Conservation (phyloP, 1,140 invertebrate species). For the Epicauta chinensis region DNA sequence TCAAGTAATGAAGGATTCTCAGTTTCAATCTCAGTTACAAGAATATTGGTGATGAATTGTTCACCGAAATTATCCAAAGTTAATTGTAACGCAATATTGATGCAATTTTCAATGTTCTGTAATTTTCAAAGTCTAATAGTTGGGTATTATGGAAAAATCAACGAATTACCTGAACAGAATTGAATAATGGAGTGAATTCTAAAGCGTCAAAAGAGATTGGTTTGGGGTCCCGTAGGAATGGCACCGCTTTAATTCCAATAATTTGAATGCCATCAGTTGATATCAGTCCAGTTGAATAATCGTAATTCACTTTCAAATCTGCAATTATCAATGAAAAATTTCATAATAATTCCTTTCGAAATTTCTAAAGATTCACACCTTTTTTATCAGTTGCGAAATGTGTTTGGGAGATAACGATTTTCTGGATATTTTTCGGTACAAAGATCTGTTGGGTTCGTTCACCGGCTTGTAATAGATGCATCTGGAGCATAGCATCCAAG, state of each 20-base stretch:
- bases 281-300: conserved; percentile 34
- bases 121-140: conserved; percentile 2
- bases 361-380: neutral
- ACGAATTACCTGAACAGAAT: neutral
- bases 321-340: conserved; percentile 5
- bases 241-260: conserved; percentile 25
- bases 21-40: conserved; percentile 31
- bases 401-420: conserved; percentile 31
- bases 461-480: conserved; percentile 34
- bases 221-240: conserved; percentile 22
- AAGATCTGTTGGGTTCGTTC: conserved; percentile 34
- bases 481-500: conserved; percentile 38
- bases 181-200: conserved; percentile 29
- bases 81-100: conserved; percentile 34
- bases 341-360: neutral
- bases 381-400: conserved; percentile 26
- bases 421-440: conserved; percentile 32
- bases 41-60: conserved; percentile 25
- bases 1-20: conserved; percentile 25
- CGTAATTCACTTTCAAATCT: conserved; percentile 30
- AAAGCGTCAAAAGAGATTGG: conserved; percentile 29
- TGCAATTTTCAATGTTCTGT: conserved; percentile 32
- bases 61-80: conserved; percentile 29
- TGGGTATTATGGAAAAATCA: too few species aligned
- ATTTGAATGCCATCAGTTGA: conserved; percentile 34